Base-by-base conservation (phyloP, 1,140 invertebrate species). In the Lasaia peninsularis region DNA sequence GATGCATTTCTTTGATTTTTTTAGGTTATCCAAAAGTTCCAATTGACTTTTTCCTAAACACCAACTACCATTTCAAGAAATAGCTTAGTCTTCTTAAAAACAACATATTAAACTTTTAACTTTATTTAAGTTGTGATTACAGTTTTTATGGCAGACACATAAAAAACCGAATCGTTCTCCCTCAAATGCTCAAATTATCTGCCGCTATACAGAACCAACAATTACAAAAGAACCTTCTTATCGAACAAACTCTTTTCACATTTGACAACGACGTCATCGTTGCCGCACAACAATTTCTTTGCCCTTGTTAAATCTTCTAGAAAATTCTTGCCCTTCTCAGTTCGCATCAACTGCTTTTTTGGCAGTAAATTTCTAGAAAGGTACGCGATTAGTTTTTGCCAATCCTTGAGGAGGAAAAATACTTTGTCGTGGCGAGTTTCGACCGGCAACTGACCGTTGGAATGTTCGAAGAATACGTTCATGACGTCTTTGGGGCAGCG, bases 401-500 rank as follows among this genome's bases (percentile, higher is more conserved):
- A 88, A 52, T 88, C 81, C 33, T 76, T 79, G 0, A 88, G 58
- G 6, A 88, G 60, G 51, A 70, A 71, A 58, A 83, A 88, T 0
- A 59, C 60, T 52, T 74, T 73, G n/a, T 75, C 75, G 11, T 73
- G 72, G 35, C 63, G 69, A 0, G 78, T 83, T 52, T 86, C 83
- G 0, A 76, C 51, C 0, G 86, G 86, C 6, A 84, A 49, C 7
- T 65, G 52, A 0, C 73, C 80, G 18, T 73, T 71, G 0, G 85
- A 88, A 54, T 88, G 71, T 54, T 86, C 83, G 31, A 88, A 88
- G 65, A 77, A 72, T 0, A 88, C 71, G 40, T 85, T 86, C 53
- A 78, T 60, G 0, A 88, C 62, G 3, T 84, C 67, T 44, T 88
- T 86, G 0, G 59, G 67, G 40, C 58, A 58, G 34, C 65, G 65